A percentile compares a stretch with the other conserved stretches of the same genome.
These are phyloP conservation scores for Anorthoa munda DNA, from an alignment of 2,888 invertebrate genomes.

Conservation along the genomic window DNA sequence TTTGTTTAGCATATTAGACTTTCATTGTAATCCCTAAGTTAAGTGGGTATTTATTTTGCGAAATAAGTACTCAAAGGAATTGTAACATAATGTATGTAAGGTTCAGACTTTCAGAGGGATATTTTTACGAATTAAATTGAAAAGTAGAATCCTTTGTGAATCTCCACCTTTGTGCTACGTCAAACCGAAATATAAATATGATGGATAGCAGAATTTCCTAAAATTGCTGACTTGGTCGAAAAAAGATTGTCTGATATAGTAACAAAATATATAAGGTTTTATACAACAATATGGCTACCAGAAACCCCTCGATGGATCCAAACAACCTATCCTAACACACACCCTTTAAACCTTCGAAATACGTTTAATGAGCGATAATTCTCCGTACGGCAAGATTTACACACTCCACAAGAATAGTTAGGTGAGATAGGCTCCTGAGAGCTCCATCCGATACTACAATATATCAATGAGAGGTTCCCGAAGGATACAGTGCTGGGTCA, in stretches of 20 bases:
- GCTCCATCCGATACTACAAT: conserved; percentile 75
- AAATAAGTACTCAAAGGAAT: conserved; percentile 22
- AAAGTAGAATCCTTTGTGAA: background rate
- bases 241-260: too few relatives aligned
- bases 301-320: conserved; percentile 19
- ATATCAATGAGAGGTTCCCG: conserved; percentile 81
- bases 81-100: conserved; percentile 3
- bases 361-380: conserved; percentile 82
- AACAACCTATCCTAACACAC: conserved; percentile 46
- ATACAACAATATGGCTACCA: background rate
- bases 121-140: conserved; percentile 8
- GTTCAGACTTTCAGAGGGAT: background rate
- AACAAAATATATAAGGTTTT: background rate
- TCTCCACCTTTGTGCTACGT: background rate
- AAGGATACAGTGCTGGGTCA: conserved; percentile 84
- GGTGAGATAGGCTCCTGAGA: conserved; percentile 73
- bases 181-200: background rate
- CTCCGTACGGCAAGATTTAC: conserved; percentile 79
- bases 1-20: conserved; percentile 62
- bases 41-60: conserved; percentile 46
- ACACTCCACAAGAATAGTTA: conserved; percentile 77
- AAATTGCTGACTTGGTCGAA: background rate
- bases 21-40: conserved; percentile 57
- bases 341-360: conserved; percentile 75
- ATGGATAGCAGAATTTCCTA: background rate